A percentile compares a stretch with the other conserved stretches of the same genome.
Conservation (phyloP, 2,888 invertebrate species). For the Agriopis leucophaearia region DNA sequence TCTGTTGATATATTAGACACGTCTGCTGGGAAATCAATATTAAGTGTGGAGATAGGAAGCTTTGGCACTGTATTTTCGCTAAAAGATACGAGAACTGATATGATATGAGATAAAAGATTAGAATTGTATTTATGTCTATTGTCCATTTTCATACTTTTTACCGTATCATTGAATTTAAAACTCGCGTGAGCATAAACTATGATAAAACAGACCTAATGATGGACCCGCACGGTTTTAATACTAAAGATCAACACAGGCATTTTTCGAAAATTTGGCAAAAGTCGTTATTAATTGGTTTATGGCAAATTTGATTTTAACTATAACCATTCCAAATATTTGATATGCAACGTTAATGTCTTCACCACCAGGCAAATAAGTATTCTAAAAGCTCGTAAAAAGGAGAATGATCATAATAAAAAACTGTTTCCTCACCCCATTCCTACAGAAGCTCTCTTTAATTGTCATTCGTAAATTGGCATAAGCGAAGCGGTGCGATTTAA, state of each 20-base stretch:
- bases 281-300: constrained; percentile 25
- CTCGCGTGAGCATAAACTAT: too few relatives aligned
- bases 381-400: constrained; percentile 61
- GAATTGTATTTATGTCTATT: constrained; percentile 2
- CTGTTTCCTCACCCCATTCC: constrained; percentile 61
- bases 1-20: constrained; percentile 46
- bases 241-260: too few relatives aligned
- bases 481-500: constrained; percentile 76
- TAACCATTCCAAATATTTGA: constrained; percentile 35
- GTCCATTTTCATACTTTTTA: background rate
- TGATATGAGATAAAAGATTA: background rate
- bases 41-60: constrained; percentile 31
- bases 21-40: constrained; percentile 60
- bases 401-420: constrained; percentile 65
- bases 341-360: constrained; percentile 40
- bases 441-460: constrained; percentile 72
- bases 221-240: too few relatives aligned
- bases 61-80: constrained; percentile 3
- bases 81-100: background rate
- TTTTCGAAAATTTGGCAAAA: constrained; percentile 2
- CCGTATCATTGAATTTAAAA: background rate
- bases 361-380: constrained; percentile 47
- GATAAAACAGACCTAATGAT: too few relatives aligned
- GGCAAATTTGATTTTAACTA: constrained; percentile 25
- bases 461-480: constrained; percentile 72